Evolutionary conservation across 2,888 invertebrate genomes (phyloP).

Genomic region (Euplexia lucipara): DNA sequence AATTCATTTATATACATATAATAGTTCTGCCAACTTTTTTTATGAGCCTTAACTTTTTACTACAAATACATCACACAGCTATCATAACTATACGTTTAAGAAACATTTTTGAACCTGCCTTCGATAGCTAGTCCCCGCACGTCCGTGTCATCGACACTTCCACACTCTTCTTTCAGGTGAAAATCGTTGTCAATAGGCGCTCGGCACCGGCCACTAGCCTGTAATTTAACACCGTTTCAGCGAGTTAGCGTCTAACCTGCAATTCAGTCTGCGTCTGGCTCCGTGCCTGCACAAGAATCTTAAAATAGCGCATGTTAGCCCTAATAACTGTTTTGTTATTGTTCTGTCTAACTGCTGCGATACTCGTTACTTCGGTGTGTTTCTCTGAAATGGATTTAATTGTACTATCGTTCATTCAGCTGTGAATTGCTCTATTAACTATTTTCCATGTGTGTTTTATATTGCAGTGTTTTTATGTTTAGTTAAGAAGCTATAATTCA

Average conservation of each 20-base stretch:
- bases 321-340: conserved; percentile 54
- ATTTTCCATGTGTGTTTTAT: neutral
- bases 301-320: conserved; percentile 53
- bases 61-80: no score
- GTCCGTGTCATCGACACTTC: conserved; percentile 36
- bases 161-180: conserved; percentile 36
- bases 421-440: neutral
- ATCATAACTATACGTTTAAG: no score
- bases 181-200: conserved; percentile 50
- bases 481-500: neutral
- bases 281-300: conserved; percentile 42
- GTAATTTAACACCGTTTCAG: conserved; percentile 61
- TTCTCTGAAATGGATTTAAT: neutral
- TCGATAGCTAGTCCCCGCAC: conserved; percentile 1
- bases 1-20: neutral
- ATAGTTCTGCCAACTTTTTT: neutral
- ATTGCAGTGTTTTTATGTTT: neutral
- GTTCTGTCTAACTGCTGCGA: conserved; percentile 28
- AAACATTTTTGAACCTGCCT: neutral
- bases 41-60: neutral
- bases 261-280: conserved; percentile 59
- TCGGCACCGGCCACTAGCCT: conserved; percentile 38
- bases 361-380: conserved; percentile 22
- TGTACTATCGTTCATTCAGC: conserved; percentile 2
- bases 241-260: conserved; percentile 63